Base-by-base conservation (phyloP, 64 coral and sea anemone genomes). In the Actinia tenebrosa region DNA sequence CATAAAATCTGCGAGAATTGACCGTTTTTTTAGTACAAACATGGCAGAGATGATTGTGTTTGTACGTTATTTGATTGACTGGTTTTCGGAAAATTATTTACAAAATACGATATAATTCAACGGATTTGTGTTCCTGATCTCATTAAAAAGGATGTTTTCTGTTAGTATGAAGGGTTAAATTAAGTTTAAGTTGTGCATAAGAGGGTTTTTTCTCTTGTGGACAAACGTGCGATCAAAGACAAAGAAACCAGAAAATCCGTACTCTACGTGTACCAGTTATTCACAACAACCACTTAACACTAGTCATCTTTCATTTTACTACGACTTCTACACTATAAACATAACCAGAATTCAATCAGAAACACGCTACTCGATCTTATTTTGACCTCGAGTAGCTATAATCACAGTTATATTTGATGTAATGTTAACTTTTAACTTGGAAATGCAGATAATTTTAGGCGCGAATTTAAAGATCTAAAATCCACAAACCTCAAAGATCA, bases 381-480 rank as follows among this genome's bases (percentile, higher is more conserved):
- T 75, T 42, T 14, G 25, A 7, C 69, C 3, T 30, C n/a, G n/a
- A 27, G 22, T n/a, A 42, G 4, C 25, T 25, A 30, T 9, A 3
- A 10, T 75, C 25, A 3, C 10, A 30, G 69, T 7, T 75, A 4
- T 75, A 75, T 75, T 75, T 75, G 8, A 42, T 5, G 26, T 15
- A 75, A 30, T 75, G 9, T 75, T 30, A 3, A 42, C 16, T 37
- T 75, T 30, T 69, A 22, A 23, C 19, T 23, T 50, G 47, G 47
- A 22, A 7, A 23, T n/a, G 19, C 20, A n/a, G 22, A 69, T 69
- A 14, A 27, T 7, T 75, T 75, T 42, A 42, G 26, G 69, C 69
- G 69, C 69, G 69, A 75, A 75, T 75, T 37, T 30, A 75, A 42
- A 75, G n/a, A 42, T 75, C 69, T 75, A 26, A 75, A 75, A 75